phyloP scores from a whole-genome alignment of 2,888 invertebrate species.

The Brenthis ino region DNA sequence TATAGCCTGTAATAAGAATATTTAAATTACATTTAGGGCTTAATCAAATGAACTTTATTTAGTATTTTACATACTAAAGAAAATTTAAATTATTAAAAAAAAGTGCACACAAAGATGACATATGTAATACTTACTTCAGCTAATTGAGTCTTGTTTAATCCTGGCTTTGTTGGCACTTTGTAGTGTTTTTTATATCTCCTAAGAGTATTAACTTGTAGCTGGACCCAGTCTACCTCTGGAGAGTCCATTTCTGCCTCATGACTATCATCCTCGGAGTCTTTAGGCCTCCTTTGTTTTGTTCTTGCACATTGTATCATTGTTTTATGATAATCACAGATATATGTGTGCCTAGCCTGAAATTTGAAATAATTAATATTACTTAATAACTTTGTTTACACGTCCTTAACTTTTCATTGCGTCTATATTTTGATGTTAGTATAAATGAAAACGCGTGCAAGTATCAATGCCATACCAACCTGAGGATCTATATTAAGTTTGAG shows the following conservation, averaged over 20 bases:
- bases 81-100: background rate
- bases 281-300: slow-evolving; percentile 91
- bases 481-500: slow-evolving; percentile 93
- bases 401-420: slow-evolving; percentile 32
- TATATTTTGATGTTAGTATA: slow-evolving; percentile 8
- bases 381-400: slow-evolving; percentile 19
- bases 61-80: background rate
- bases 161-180: slow-evolving; percentile 94
- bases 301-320: slow-evolving; percentile 97
- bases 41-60: too few relatives aligned
- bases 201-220: slow-evolving; percentile 96
- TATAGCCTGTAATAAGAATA: slow-evolving; percentile 87
- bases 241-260: slow-evolving; percentile 95
- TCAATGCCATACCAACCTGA: slow-evolving; percentile 55
- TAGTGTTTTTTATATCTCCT: slow-evolving; percentile 96
- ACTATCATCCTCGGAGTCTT: slow-evolving; percentile 97
- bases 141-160: slow-evolving; percentile 96
- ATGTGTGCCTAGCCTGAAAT: slow-evolving; percentile 93
- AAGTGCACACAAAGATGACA: background rate
- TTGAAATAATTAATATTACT: slow-evolving; percentile 34
- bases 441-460: slow-evolving; percentile 19
- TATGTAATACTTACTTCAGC: slow-evolving; percentile 89
- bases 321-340: slow-evolving; percentile 98
- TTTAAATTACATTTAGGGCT: background rate
- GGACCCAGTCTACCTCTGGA: slow-evolving; percentile 96